Conservation (phyloP, 2,888 invertebrate genomes). For the Nemurella pictetii region DNA sequence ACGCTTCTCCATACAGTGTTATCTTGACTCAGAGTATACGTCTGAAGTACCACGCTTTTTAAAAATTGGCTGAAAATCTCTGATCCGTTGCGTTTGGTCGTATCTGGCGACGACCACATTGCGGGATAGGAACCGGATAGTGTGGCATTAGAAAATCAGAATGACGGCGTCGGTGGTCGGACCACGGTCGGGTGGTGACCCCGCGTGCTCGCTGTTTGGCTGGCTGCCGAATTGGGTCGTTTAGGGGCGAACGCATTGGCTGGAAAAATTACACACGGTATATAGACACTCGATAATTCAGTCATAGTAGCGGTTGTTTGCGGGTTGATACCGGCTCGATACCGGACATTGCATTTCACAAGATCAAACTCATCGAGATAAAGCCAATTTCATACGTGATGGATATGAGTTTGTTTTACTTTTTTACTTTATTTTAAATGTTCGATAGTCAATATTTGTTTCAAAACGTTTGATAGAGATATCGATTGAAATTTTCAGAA, state of each 20-base stretch:
- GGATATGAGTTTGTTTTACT: too few relatives aligned
- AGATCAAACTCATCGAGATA: too few relatives aligned
- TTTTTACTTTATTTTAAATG: too few relatives aligned
- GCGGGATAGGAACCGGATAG: not conserved
- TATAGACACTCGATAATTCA: not conserved
- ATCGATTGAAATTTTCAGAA: too few relatives aligned
- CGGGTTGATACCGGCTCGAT: too few relatives aligned
- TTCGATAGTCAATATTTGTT: too few relatives aligned
- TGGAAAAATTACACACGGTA: not conserved
- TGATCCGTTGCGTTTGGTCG: conserved; percentile 19
- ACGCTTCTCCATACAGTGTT: not conserved
- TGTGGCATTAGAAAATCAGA: conserved; percentile 27
- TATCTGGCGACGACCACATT: conserved; percentile 22
- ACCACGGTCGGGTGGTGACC: not conserved
- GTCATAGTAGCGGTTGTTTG: not conserved
- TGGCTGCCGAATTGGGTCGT: conserved; percentile 20
- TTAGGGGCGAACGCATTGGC: conserved; percentile 12
- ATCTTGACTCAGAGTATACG: not conserved
- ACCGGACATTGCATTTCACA: too few relatives aligned
- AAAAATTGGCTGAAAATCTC: not conserved
- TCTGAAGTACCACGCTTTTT: not conserved
- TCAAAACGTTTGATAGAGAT: too few relatives aligned
- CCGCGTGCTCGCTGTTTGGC: conserved; percentile 13
- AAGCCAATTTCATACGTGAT: too few relatives aligned
- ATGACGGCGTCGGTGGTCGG: conserved; percentile 22